Base-by-base conservation (phyloP, 2,888 invertebrate species). In the Desoria tigrina region DNA sequence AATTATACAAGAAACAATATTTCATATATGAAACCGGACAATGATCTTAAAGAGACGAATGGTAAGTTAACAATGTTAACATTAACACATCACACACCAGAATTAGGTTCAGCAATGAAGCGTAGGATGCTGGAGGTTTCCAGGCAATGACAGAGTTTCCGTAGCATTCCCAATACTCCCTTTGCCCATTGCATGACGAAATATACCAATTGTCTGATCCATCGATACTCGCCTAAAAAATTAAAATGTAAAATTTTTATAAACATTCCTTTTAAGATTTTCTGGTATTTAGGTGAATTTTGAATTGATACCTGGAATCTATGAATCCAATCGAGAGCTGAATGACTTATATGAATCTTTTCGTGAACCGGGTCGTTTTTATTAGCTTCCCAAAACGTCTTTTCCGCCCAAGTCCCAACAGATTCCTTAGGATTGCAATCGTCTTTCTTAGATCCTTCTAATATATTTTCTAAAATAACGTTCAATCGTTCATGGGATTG, bases 71-170 rank as follows among this genome's bases (percentile, higher is more conserved):
- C n/a, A n/a, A n/a, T n/a, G n/a, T n/a, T n/a, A n/a, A n/a, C n/a
- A n/a, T n/a, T n/a, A n/a, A n/a, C n/a, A n/a, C n/a, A n/a, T 21
- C 11, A 16, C 55, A 6, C 65, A 72, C 73, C 23, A 76, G 24
- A 26, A 76, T 66, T 24, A 73, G 42, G n/a, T 71, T 60, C 26
- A 76, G 24, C 0, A 76, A 27, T 0, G 72, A 67, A 1, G 63
- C 23, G 53, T 74, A 76, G 21, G 63, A 67, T 11, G 54, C 61
- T 21, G 74, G 74, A n/a, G 56, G 23, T 74, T 87, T 89, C 92
- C 90, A 93, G 77, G 88, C 86, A 2, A 89, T 81, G 74, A 87
- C 79, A 18, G 81, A 80, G 77, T 90, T 86, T 0, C 92, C 92
- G 9, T 87, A 86, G 77, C 89, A 89, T 0, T 81, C 80, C 84